Evolutionary conservation across 2,888 invertebrate species (phyloP), one percentile per base, ranked within the genome.

Genomic region (Latheticus oryzae): DNA sequence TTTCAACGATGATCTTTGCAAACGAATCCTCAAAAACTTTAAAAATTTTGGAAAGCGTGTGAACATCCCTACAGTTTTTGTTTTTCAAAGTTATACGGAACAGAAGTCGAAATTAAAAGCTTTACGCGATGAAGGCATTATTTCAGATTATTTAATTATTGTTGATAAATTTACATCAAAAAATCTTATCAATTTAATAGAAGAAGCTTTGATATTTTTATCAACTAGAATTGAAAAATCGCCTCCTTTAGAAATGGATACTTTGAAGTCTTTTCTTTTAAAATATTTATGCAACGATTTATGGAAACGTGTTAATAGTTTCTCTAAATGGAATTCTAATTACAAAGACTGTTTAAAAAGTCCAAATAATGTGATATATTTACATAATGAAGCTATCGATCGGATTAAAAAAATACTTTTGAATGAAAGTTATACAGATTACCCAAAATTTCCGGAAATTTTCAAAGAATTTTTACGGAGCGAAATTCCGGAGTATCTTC

Each of bases 361-460:
- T 68, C 83, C 89, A 43, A 74, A 81, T 67, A 81, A 84, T 68
- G 79, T 88, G 3, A 82, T 88, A 7, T 76, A 79, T 43, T 77
- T 89, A 37, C 89, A 88, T 69, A 91, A 91, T 71, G 82, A 83
- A 64, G 87, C 86, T 13, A 81, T 91, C 12, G 81, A 82, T 37
- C 84, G 84, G 66, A 74, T 90, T 37, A 83, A 83, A 24, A 75
- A 82, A 30, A 82, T 88, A 38, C 77, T 87, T 19, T 81, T 85
- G 17, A 83, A 88, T 72, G 80, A 83, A 62, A 81, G 85, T 61
- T 77, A 85, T 24, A 80, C 81, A 4, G 82, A 85, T 61, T 84
- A 85, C 62, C 81, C 85, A 0, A 80, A 83, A 66, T 88, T 91
- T 75, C 85, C 91, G 0, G 74, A 82, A 11, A 87, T 89, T 69